Conservation (phyloP, 1,140 invertebrate genomes). For the Drosophila bocki region DNA sequence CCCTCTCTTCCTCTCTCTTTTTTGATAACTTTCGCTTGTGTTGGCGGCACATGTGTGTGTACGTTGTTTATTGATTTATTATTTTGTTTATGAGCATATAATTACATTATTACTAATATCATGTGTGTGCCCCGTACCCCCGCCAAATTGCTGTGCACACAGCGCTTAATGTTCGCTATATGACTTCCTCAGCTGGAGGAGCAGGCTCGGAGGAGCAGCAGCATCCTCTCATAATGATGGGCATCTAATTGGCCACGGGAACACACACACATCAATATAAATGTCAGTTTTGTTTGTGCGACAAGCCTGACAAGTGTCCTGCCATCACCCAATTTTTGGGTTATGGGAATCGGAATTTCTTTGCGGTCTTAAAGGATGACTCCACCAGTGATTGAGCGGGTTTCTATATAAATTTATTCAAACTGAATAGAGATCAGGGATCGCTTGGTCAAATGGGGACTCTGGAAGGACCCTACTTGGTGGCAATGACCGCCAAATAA, state of each 20-base stretch:
- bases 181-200: constrained; percentile 40
- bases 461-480: constrained; percentile 26
- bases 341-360: not conserved
- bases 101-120: constrained; percentile 75
- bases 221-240: constrained; percentile 37
- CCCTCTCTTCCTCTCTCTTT: not conserved
- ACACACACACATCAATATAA: constrained; percentile 65
- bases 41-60: constrained; percentile 15
- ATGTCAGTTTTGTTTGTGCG: constrained; percentile 60
- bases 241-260: constrained; percentile 61
- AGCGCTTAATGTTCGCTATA: constrained; percentile 54
- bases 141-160: constrained; percentile 59
- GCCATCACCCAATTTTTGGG: constrained; percentile 21
- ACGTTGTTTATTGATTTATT: constrained; percentile 74
- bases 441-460: not conserved
- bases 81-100: constrained; percentile 71
- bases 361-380: constrained; percentile 7
- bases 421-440: constrained; percentile 16
- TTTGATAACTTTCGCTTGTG: constrained; percentile 20
- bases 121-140: constrained; percentile 16
- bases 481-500: constrained; percentile 70
- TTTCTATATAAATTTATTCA: constrained; percentile 14
- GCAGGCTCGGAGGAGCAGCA: not conserved
- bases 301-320: constrained; percentile 49
- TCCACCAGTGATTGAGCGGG: constrained; percentile 27